Percentiles rank a stretch among this genome's conserved stretches.
These are phyloP conservation scores for Sciurus niger DNA, from an alignment of 2,113 vertebrate species.

Conservation along the genomic window DNA sequence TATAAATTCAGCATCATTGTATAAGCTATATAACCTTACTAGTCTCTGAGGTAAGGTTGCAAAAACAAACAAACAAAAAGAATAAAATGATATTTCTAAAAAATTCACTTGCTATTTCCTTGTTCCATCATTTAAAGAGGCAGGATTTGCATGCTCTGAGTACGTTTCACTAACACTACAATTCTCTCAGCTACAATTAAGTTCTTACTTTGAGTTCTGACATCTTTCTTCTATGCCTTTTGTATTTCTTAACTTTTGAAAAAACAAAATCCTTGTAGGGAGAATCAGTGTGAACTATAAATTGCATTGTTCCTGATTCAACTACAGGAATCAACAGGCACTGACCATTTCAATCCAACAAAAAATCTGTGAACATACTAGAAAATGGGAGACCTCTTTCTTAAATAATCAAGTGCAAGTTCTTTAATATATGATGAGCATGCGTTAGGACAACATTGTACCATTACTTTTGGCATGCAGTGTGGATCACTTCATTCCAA, in stretches of 20 bases:
- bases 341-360: neutral
- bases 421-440: no score
- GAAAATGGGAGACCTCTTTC: no score
- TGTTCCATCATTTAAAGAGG: neutral
- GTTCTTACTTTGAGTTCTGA: slow-evolving; percentile 53
- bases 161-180: neutral
- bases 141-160: neutral
- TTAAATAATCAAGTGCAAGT: no score
- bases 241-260: slow-evolving; percentile 24
- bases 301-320: slow-evolving; percentile 34
- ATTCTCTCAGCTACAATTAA: slow-evolving; percentile 55
- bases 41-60: slow-evolving; percentile 51
- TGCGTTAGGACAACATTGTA: neutral
- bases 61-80: slow-evolving; percentile 55
- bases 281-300: slow-evolving; percentile 30
- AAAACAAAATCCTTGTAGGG: slow-evolving; percentile 24
- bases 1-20: slow-evolving; percentile 75
- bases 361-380: neutral
- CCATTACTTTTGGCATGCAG: neutral
- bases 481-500: neutral
- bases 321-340: neutral
- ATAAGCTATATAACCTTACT: slow-evolving; percentile 77
- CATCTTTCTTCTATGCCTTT: slow-evolving; percentile 16
- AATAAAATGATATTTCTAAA: slow-evolving; percentile 47
- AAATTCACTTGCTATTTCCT: neutral